These are phyloP conservation scores for Acanthacorydalis orientalis DNA, from an alignment of 2,888 invertebrate species.

Conservation along the genomic window DNA sequence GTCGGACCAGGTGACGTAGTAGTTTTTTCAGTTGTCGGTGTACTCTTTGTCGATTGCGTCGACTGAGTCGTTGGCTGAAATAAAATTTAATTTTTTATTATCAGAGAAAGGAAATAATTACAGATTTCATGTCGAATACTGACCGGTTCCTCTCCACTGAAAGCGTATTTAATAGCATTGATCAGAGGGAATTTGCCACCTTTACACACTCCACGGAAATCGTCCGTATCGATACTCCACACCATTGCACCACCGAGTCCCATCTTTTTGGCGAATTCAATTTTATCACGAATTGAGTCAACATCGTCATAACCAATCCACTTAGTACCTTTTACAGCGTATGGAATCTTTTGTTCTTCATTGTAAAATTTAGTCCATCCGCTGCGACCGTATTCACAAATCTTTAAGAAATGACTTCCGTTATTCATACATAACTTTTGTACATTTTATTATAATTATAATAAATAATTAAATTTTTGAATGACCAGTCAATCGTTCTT, in stretches of 20 bases:
- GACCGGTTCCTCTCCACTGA: conserved; percentile 10
- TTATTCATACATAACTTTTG: not conserved
- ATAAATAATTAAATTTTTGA: too few relatives aligned
- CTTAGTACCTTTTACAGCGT: conserved; percentile 21
- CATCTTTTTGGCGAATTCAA: conserved; percentile 13
- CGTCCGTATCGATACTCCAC: conserved; percentile 66
- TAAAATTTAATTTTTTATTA: not conserved
- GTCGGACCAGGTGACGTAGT: not conserved
- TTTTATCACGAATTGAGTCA: conserved; percentile 22
- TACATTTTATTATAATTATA: not conserved
- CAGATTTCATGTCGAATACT: not conserved
- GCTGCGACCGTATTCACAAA: conserved; percentile 18
- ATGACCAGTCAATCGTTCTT: too few relatives aligned
- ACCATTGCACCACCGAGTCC: conserved; percentile 44
- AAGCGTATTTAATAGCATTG: conserved; percentile 30
- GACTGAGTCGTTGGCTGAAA: not conserved
- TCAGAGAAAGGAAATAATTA: not conserved
- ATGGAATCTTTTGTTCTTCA: conserved; percentile 23
- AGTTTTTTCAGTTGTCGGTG: not conserved
- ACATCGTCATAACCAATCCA: conserved; percentile 27
- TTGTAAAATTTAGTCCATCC: conserved; percentile 21
- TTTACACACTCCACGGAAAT: conserved; percentile 41
- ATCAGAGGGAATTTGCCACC: conserved; percentile 36
- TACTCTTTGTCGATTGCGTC: not conserved
- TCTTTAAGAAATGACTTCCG: conserved; percentile 8